Evolutionary conservation across 2,888 invertebrate genomes (phyloP), one percentile per base, ranked within the genome.

Genomic region (Luperina nickerlii): DNA sequence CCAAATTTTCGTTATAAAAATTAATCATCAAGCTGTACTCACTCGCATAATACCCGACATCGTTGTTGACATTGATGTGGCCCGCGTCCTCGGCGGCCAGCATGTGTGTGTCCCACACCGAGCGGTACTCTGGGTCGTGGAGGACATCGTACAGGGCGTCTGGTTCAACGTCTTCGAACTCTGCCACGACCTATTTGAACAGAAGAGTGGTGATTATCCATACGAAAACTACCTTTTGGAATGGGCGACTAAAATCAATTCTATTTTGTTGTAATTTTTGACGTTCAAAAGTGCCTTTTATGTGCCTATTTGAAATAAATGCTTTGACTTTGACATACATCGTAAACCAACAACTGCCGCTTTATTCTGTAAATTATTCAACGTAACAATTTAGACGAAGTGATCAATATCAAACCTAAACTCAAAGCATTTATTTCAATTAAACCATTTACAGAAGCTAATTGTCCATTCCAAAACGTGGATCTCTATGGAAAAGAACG

Each of bases 91-190:
- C 98, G 0, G 98, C 98, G 70, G 98, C 98, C 87, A 98, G 96
- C 98, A 99, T 99, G 94, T 99, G 98, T 72, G 98, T 98, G 95
- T 99, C 99, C 99, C 99, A 99, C 88, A 98, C 98, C 92, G 98
- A 98, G 84, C 99, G 97, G 95, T 98, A 99, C 91, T 98, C 98
- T 0, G 99, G 98, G 96, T 99, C 99, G 94, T 99, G 99, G 60
- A 99, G 97, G 66, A 99, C 99, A 94, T 99, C 99, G 95, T 99
- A 99, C 90, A 99, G 94, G 2, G 98, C 97, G 87, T 97, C 97
- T 24, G 98, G 98, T 79, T 97, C 96, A 86, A 99, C 97, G 92
- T 98, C 98, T 42, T 97, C 97, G 94, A 98, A 98, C 89, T 98
- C 97, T 1, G 98, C 97, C 74, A 97, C 97, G 91, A 97, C 97